Conservation (phyloP, 1,140 invertebrate species). For the Kradibia gibbosae region DNA sequence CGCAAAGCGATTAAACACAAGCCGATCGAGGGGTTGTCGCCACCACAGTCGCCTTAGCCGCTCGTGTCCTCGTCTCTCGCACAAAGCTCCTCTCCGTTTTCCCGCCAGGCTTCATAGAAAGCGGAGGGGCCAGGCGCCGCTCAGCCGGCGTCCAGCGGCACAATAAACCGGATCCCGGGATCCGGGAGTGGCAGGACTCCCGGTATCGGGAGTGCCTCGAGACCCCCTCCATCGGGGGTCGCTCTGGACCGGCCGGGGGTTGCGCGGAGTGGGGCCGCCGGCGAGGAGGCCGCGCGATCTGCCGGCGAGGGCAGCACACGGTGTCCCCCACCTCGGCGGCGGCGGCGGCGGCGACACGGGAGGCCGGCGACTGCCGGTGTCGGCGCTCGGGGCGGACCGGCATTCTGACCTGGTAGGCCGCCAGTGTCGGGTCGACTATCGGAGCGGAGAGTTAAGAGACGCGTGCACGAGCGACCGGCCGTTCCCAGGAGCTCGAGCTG, state of each 20-base stretch:
- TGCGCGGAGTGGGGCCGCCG: background rate
- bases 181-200: background rate
- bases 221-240: background rate
- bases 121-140: background rate
- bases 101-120: background rate
- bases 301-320: constrained; percentile 17
- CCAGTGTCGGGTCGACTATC: constrained; percentile 67
- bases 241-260: background rate
- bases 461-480: constrained; percentile 11
- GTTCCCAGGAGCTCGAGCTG: background rate
- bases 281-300: constrained; percentile 6
- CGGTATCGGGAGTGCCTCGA: background rate
- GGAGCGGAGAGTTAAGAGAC: background rate
- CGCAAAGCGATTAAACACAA: background rate
- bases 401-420: constrained; percentile 71
- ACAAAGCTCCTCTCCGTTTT: background rate
- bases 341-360: constrained; percentile 42
- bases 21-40: background rate
- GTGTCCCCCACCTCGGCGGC: constrained; percentile 39
- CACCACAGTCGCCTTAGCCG: too few relatives aligned
- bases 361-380: background rate
- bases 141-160: background rate
- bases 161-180: background rate
- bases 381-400: constrained; percentile 44
- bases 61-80: too few relatives aligned